Percentiles rank a stretch among this genome's conserved stretches.
phyloP scores from a whole-genome alignment of 2,113 vertebrate species.

The Egretta garzetta region DNA sequence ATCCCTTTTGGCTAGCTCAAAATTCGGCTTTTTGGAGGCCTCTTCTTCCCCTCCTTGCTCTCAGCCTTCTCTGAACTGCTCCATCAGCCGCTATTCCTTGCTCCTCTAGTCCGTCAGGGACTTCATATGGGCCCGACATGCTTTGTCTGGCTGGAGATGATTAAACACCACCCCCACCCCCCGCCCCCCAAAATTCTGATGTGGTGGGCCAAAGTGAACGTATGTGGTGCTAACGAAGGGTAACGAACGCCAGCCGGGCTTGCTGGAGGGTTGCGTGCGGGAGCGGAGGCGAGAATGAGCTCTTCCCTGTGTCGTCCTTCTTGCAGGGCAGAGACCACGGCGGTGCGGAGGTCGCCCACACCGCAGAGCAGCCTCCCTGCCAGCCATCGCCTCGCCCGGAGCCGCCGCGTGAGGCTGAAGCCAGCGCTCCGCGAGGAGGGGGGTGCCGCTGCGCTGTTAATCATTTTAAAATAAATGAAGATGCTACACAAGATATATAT shows the following conservation, averaged over 20 bases:
- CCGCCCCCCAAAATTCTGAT: too few species aligned
- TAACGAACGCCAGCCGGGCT: neutral
- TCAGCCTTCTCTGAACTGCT: neutral
- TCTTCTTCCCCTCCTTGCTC: neutral
- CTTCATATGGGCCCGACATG: neutral
- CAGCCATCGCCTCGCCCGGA: neutral
- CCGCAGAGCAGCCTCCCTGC: slow-evolving; percentile 22
- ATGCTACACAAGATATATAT: slow-evolving; percentile 58
- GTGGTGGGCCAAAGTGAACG: neutral
- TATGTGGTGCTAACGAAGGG: neutral
- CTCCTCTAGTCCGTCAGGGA: neutral
- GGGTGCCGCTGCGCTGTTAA: slow-evolving; percentile 13
- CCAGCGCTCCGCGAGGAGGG: neutral
- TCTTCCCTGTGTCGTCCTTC: slow-evolving; percentile 12
- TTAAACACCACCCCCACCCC: neutral
- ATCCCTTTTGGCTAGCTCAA: neutral
- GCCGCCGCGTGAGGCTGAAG: slow-evolving; percentile 9
- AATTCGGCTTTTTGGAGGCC: neutral
- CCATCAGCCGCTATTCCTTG: neutral
- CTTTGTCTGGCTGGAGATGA: neutral
- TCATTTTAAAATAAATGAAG: slow-evolving; percentile 58
- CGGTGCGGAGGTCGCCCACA: slow-evolving; percentile 79
- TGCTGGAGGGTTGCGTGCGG: neutral
- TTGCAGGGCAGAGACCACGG: slow-evolving; percentile 84
- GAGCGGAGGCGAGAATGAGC: neutral